phyloP scores from a whole-genome alignment of 2,113 vertebrate genomes.

The Colistium nudipinnis region DNA sequence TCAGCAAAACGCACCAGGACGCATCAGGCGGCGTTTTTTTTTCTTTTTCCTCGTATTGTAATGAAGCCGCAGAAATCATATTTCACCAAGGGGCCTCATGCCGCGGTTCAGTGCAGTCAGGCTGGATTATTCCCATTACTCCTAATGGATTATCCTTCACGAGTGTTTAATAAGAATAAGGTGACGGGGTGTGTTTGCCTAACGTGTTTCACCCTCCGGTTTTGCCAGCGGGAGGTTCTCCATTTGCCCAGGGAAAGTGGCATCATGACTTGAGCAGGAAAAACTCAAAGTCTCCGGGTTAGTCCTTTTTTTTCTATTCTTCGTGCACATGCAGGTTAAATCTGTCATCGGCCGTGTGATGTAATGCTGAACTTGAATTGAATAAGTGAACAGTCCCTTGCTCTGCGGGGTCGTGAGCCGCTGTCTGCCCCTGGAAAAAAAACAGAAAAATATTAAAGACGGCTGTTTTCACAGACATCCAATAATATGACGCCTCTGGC shows the following conservation, averaged over 20 bases:
- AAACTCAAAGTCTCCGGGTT: background rate
- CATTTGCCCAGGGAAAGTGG: background rate
- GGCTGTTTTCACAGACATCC: conserved; percentile 1
- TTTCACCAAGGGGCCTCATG: background rate
- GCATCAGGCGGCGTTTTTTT: conserved; percentile 5
- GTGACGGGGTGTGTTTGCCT: conserved; percentile 22
- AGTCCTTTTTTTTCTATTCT: background rate
- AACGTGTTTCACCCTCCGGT: conserved; percentile 38
- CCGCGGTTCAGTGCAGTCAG: conserved; percentile 4
- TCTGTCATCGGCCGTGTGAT: background rate
- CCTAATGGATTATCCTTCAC: conserved; percentile 26
- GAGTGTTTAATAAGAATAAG: conserved; percentile 30
- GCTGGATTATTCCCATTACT: background rate
- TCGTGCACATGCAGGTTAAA: background rate
- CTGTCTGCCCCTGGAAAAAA: conserved; percentile 16
- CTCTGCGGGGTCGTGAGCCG: background rate
- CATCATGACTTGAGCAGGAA: background rate
- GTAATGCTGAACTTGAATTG: background rate
- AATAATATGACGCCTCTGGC: conserved; percentile 20
- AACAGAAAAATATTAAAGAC: conserved; percentile 29
- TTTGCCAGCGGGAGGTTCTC: conserved; percentile 17
- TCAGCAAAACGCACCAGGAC: background rate
- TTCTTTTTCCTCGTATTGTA: background rate
- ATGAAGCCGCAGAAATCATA: conserved; percentile 9
- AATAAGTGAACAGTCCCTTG: conserved; percentile 13